These are phyloP conservation scores for Scaptomyza tumidula DNA, from an alignment of 2,888 invertebrate genomes.

Conservation along the genomic window DNA sequence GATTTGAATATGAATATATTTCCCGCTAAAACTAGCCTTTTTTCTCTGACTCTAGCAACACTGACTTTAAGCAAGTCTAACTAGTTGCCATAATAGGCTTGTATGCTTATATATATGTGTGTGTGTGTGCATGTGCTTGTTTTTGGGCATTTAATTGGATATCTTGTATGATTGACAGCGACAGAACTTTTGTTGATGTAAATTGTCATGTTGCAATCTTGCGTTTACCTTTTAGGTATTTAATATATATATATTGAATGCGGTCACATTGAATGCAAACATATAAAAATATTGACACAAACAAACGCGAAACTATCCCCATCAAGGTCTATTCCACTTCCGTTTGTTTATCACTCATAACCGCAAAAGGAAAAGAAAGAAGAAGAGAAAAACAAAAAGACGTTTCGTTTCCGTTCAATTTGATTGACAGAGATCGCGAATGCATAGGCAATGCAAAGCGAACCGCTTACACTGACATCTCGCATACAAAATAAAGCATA, in stretches of 20 bases:
- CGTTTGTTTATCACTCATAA: constrained; percentile 26
- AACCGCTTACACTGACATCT: constrained; percentile 43
- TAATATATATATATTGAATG: background rate
- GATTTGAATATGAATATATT: background rate
- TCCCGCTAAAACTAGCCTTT: constrained; percentile 1
- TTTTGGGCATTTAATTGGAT: constrained; percentile 37
- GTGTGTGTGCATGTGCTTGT: constrained; percentile 5
- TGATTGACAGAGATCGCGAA: constrained; percentile 24
- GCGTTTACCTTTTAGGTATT: background rate
- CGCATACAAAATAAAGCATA: constrained; percentile 28
- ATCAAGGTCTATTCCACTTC: constrained; percentile 30
- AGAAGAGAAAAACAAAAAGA: background rate
- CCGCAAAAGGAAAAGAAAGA: constrained; percentile 19
- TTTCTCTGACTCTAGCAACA: constrained; percentile 3
- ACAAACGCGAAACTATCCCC: background rate
- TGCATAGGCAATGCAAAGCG: constrained; percentile 46
- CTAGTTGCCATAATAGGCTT: constrained; percentile 59
- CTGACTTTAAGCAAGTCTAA: constrained; percentile 39
- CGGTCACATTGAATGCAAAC: constrained; percentile 12
- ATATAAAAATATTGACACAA: background rate
- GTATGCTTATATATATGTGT: constrained; percentile 3
- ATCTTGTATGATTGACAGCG: constrained; percentile 30
- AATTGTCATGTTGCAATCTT: constrained; percentile 26
- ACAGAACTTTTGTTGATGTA: constrained; percentile 40
- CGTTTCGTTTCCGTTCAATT: constrained; percentile 34